Evolutionary conservation across 2,113 vertebrate genomes (phyloP), one percentile per base, ranked within the genome.

Genomic region (Urocynchramus pylzowi): DNA sequence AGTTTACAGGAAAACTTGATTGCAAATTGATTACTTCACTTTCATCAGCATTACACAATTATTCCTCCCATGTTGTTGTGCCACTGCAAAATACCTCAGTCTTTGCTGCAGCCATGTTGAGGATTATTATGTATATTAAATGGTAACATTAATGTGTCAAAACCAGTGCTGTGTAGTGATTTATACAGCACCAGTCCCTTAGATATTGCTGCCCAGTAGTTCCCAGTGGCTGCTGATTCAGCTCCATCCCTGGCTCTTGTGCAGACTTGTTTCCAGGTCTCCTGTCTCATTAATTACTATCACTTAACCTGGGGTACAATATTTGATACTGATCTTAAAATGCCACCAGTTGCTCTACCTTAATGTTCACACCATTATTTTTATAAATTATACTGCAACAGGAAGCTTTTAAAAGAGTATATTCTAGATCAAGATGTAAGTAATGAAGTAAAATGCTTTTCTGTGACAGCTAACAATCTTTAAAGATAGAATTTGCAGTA

Each of bases 21-120:
- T 93, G 75, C 64, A 75, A 71, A 93, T 92, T 49, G 71, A 67
- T 96, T 92, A 49, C 93, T 84, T 94, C 82, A 93, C 44, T 96
- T 88, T 54, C 77, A 84, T 61, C 53, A 71, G 60, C 73, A 52
- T 95, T 86, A 67, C 75, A 71, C 79, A 90, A 68, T 88, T 95
- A 88, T 75, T 95, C 79, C 68, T 93, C 60, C 31, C 35, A 44
- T 86, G 78, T 39, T 44, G 59, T 77, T 75, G 44, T 84, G 71
- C 42, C 59, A 49, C 35, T 71, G 71, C 50, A 84, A 88, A 88
- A 56, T 59, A 63, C 21, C 50, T 77, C 39, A 45, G 75, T 73
- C 67, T 70, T 79, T 79, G 41, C 63, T 82, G 50, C 45, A 89
- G 59, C 69, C 35, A 15, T 49, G 35, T 44, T 64, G 44, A 45